Percentiles rank a stretch among this genome's conserved stretches.
These are phyloP conservation scores for Hemaris fuciformis DNA, from an alignment of 2,888 invertebrate genomes.

Conservation along the genomic window DNA sequence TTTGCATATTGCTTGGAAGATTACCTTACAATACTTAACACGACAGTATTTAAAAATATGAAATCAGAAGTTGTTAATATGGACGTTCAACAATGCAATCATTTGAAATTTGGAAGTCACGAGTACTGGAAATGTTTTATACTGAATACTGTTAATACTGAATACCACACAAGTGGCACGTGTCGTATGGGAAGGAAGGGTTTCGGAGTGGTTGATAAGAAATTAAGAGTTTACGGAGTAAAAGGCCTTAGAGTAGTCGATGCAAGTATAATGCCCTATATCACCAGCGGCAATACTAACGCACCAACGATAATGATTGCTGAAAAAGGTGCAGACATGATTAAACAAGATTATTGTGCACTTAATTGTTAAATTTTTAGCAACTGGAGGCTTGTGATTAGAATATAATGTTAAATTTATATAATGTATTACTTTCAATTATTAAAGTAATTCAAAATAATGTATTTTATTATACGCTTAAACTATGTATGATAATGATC, in stretches of 20 bases:
- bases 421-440: too few species aligned
- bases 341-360: constrained; percentile 55
- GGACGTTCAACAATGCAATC: constrained; percentile 31
- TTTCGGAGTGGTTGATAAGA: constrained; percentile 44
- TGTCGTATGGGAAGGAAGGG: constrained; percentile 48
- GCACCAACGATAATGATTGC: constrained; percentile 84
- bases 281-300: constrained; percentile 82
- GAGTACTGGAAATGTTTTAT: constrained; percentile 48
- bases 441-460: too few species aligned
- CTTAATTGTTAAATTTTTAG: not conserved
- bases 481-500: too few species aligned
- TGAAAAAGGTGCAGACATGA: constrained; percentile 82
- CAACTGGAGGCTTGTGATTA: too few species aligned
- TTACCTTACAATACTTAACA: constrained; percentile 34
- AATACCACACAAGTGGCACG: constrained; percentile 69
- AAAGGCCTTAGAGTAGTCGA: constrained; percentile 82
- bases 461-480: too few species aligned
- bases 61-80: constrained; percentile 30
- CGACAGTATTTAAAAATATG: constrained; percentile 34
- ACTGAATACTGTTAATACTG: constrained; percentile 75
- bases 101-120: constrained; percentile 26
- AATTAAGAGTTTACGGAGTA: constrained; percentile 73
- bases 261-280: constrained; percentile 83
- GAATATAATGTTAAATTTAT: too few species aligned
- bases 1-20: constrained; percentile 33